Base-by-base conservation (phyloP, 2,888 invertebrate genomes). In the Rotaria socialis region DNA sequence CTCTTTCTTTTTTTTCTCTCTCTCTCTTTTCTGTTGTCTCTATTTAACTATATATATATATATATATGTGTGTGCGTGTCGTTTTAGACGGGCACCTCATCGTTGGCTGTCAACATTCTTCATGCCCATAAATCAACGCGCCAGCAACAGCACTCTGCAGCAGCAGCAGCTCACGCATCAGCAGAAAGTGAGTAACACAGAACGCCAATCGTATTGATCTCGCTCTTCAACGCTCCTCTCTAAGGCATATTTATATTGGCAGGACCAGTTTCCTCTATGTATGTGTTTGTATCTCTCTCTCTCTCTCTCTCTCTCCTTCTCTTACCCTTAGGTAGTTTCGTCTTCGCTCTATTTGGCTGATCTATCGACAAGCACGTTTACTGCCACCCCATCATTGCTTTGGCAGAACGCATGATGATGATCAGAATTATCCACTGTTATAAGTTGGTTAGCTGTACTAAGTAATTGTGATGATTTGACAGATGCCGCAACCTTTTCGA, bases 31-130 rank as follows among this genome's bases (percentile, higher is more conserved):
- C 35, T 35, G 19, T 67, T 67, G 5, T 67, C 19, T 67, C 6
- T 56, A 56, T 24, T 56, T 56, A 8, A 24, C 24, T 56, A 56
- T 24, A 56, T 56, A 8, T 52, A 52, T 35, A 35, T 35, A 35
- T 35, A 35, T 56, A 8, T 56, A 24, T 24, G 8, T 56, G 24
- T 24, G 7, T 56, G 24, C 24, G 56, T 56, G 56, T 56, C 56
- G 56, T 56, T 67, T 67, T 67, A 67, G 67, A 67, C 35, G 16
- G 67, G 67, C 24, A 67, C 67, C 27, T 67, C 67, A 67, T 67
- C 67, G 35, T 67, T 67, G 67, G 67, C 67, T 67, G 27, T 67
- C 67, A 67, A 67, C 35, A 67, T 67, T 67, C 67, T 67, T 67
- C 27, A 67, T 67, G 35, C 67, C 27, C 67, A 67, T 67, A 67